Conservation (phyloP, 2,113 vertebrate genomes). For the Pluvianellus socialis region DNA sequence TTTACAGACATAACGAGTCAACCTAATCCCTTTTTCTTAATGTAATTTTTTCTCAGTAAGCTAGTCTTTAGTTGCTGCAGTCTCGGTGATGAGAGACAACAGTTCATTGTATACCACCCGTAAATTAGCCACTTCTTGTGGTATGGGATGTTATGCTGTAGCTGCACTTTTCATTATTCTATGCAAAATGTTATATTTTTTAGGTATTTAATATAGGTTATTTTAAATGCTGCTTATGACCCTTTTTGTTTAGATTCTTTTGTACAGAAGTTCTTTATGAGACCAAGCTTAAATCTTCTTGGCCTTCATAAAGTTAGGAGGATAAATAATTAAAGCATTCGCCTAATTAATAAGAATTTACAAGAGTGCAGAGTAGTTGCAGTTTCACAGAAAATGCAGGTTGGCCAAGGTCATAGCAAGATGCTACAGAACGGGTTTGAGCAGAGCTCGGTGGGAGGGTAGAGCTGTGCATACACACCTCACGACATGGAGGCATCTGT, state of each 20-base stretch:
- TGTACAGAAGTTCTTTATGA: neutral
- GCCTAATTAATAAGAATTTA: neutral
- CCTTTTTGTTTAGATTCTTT: neutral
- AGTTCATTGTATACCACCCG: neutral
- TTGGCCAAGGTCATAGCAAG: neutral
- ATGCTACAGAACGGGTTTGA: neutral
- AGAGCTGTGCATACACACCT: neutral
- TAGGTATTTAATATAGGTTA: constrained; percentile 23
- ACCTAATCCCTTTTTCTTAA: neutral
- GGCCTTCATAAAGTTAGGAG: neutral
- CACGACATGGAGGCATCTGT: neutral
- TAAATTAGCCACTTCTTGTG: neutral
- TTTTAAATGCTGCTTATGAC: constrained; percentile 16
- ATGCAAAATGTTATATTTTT: constrained; percentile 57
- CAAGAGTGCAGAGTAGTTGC: neutral
- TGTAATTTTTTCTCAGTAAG: neutral
- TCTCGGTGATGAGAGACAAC: neutral
- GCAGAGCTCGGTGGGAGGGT: neutral
- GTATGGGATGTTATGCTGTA: neutral
- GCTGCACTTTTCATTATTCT: constrained; percentile 56
- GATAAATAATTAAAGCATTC: neutral
- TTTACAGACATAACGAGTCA: neutral
- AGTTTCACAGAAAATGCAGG: neutral
- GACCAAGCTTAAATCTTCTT: neutral
- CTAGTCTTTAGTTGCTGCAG: neutral